Base-by-base conservation (phyloP, 1,140 invertebrate genomes). In the Drosophila obscura region DNA sequence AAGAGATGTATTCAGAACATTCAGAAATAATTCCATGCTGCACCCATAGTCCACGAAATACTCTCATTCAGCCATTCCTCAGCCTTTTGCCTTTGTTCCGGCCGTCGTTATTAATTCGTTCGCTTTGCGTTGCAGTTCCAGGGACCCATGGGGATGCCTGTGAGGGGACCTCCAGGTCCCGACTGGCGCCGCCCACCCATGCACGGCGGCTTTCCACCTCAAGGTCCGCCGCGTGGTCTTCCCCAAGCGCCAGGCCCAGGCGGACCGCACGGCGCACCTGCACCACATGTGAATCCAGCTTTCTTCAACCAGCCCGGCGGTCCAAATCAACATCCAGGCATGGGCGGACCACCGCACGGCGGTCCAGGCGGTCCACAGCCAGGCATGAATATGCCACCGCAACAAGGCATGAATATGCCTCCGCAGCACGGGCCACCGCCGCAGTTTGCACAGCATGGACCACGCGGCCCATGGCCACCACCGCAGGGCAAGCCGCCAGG, bases 281-380 rank as follows among this genome's bases (percentile, higher is more conserved):
- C 97, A 39, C 97, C 97, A 19, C 97, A 99, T 92, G 97, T 99
- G 50, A 99, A 99, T 93, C 98, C 97, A 41, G 97, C 97, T 49
- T 99, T 99, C 94, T 99, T 99, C 92, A 96, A 95, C 77, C 95
- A 96, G 46, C 88, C 80, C 82, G 95, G 94, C 49, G 92, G 92
- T 41, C 94, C 95, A 0, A 93, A 94, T 52, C 94, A 94, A 68
- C 94, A 94, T 90, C 94, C 94, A 15, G 92, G 92, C 5, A 93
- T 93, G 46, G 92, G 73, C 53, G 83, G 83, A 2, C 94, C 95
- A 3, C 94, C 94, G 53, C 94, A 94, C 67, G 94, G 94, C 15
- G 94, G 94, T 11, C 94, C 94, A 39, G 95, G 95, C 56, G 95
- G 95, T 57, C 94, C 94, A 13, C 94, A 94, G 19, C 93, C 55